Conservation (phyloP, 2,797 vertebrate genomes). For the Buceros bicornis region DNA sequence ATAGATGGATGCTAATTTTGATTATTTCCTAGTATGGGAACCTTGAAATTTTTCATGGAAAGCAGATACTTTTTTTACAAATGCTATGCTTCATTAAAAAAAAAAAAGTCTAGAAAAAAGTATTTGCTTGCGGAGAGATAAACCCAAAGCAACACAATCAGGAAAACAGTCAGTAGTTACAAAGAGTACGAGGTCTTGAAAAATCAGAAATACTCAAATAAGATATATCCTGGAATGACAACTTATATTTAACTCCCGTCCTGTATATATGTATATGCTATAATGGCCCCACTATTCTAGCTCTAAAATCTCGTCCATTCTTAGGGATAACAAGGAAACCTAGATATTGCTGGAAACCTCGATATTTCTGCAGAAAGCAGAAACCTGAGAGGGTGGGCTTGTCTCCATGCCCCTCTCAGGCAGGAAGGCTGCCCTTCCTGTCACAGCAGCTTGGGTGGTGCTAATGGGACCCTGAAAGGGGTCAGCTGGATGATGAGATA, state of each 20-base stretch:
- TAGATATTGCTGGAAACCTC: neutral
- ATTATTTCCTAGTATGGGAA: neutral
- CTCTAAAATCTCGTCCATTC: neutral
- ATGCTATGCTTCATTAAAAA: neutral
- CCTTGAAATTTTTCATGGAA: neutral
- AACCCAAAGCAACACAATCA: neutral
- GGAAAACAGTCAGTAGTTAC: neutral
- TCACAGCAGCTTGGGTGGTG: neutral
- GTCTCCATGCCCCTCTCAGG: rapidly evolving
- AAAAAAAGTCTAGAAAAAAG: neutral
- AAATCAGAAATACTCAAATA: neutral
- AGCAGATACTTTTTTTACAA: neutral
- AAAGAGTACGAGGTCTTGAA: neutral
- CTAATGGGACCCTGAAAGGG: neutral
- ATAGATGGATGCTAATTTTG: neutral
- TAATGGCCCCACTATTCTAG: neutral
- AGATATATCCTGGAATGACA: neutral
- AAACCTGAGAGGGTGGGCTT: neutral
- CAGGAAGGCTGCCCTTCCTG: neutral
- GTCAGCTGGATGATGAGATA: neutral
- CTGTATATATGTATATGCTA: neutral
- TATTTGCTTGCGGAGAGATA: neutral
- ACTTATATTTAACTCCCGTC: neutral
- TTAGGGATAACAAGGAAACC: neutral
- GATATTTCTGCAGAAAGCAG: neutral